Evolutionary conservation across 2,113 vertebrate genomes (phyloP), one percentile per base, ranked within the genome.

Genomic region (Cyanocitta stelleri): DNA sequence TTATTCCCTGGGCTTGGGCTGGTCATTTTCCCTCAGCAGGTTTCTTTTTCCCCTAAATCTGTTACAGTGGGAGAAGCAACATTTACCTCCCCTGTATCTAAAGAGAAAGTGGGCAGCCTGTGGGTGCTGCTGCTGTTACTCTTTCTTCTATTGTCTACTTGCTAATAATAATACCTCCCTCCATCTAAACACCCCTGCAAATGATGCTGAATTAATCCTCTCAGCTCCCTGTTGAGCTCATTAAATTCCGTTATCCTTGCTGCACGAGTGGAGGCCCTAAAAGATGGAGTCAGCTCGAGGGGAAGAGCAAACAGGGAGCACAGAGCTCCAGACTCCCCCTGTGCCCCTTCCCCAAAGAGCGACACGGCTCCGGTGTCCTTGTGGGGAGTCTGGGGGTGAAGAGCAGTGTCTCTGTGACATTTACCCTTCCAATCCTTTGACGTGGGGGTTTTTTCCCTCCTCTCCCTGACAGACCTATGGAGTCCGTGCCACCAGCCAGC

Each of bases 401-500:
- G 49, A 85, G 2, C 26, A 6, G 3, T 16, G n/a, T 33, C 35
- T 54, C 0, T 14, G 11, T 27, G 3, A 6, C 41, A 4, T 56
- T 89, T 11, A 37, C 33, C 43, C 49, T 73, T 14, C 43, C 49
- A 74, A 3, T 26, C 44, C 59, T 48, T 43, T 74, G 22, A 48
- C 44, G 3, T 1, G 7, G 21, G 16, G 10, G 3, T n/a, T 27
- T 44, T 74, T 49, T 64, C 48, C 48, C 44, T 27, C 18, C 35
- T 83, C 23, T 79, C 35, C 82, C 67, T 32, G 49, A 14, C 97
- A 99, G 99, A 99, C 97, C 89, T 99, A 99, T 0, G 99, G 99
- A 21, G 98, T 98, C 76, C 98, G 99, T 89, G 99, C 99, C 59
- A 99, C 99, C 32, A 98, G 98, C 91, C 99, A 99, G 96, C 99